Evolutionary conservation across 2,888 invertebrate species (phyloP).

Genomic region (Lasiommata megera): DNA sequence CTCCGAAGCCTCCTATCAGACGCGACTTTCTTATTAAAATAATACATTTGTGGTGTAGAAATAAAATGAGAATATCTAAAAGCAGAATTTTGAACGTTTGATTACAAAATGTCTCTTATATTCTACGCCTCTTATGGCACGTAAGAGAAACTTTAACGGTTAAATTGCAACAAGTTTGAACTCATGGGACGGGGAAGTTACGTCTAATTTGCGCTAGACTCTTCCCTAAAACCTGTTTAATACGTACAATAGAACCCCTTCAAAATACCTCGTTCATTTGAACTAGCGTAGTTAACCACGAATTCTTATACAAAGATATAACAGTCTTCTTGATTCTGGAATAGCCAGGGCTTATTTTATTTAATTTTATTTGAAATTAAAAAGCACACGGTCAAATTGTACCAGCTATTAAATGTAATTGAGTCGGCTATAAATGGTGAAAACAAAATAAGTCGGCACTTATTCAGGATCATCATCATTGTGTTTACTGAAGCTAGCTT

Average conservation of each 20-base stretch:
- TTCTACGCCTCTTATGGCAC: conserved; percentile 1
- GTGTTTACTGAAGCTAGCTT: no score
- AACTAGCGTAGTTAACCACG: conserved; percentile 55
- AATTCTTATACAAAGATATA: conserved; percentile 38
- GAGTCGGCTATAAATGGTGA: no score
- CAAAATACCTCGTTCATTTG: conserved; percentile 61
- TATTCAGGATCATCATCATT: no score
- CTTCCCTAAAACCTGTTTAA: conserved; percentile 61
- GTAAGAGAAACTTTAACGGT: conserved; percentile 2
- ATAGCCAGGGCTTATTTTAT: background rate
- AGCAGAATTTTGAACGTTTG: background rate
- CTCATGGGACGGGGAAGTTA: conserved; percentile 13
- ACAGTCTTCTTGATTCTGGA: conserved; percentile 1
- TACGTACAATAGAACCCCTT: conserved; percentile 59
- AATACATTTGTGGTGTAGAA: no score
- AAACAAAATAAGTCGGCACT: no score
- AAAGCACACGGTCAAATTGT: no score
- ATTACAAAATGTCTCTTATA: background rate
- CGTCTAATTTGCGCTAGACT: conserved; percentile 22
- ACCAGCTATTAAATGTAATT: no score
- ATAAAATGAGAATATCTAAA: no score
- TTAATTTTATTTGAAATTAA: no score
- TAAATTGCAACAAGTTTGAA: conserved; percentile 16
- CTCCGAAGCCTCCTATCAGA: no score
- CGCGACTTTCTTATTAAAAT: no score